These are phyloP conservation scores for Gymnothorax javanicus DNA, from an alignment of 2,797 vertebrate genomes.

Conservation along the genomic window DNA sequence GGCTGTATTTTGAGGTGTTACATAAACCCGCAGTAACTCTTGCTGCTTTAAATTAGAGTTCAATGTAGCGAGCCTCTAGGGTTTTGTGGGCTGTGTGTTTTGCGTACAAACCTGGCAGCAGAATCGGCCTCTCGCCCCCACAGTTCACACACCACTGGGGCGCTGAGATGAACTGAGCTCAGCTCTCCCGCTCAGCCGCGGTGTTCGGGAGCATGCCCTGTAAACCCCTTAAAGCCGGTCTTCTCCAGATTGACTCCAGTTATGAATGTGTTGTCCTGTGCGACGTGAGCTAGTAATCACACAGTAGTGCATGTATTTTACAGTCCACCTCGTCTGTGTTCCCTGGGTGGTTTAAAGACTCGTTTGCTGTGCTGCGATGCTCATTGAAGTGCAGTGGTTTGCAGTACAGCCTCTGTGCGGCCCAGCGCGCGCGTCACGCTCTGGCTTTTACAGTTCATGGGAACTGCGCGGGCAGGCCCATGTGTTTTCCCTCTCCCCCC, in stretches of 20 bases:
- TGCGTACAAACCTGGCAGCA: background rate
- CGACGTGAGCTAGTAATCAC: background rate
- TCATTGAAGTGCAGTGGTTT: background rate
- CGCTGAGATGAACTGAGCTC: background rate
- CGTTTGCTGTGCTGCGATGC: background rate
- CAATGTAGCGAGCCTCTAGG: background rate
- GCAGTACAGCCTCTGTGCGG: background rate
- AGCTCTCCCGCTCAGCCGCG: background rate
- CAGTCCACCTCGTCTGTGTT: background rate
- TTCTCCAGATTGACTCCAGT: background rate
- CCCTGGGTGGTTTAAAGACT: background rate
- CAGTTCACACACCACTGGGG: background rate
- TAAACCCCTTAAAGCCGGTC: background rate
- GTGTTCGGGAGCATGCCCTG: background rate
- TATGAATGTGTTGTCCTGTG: too few species aligned
- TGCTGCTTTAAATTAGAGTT: background rate
- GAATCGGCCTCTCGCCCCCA: background rate
- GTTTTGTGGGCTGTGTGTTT: background rate
- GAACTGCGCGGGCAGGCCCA: background rate
- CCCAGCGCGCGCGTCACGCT: background rate
- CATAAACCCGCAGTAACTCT: background rate
- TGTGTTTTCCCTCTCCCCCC: background rate
- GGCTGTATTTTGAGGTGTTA: background rate
- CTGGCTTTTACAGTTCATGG: background rate
- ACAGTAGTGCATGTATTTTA: background rate